A percentile compares a stretch with the other conserved stretches of the same genome.
phyloP scores from a whole-genome alignment of 2,113 vertebrate species.

The mouse (Mus musculus) region DNA sequence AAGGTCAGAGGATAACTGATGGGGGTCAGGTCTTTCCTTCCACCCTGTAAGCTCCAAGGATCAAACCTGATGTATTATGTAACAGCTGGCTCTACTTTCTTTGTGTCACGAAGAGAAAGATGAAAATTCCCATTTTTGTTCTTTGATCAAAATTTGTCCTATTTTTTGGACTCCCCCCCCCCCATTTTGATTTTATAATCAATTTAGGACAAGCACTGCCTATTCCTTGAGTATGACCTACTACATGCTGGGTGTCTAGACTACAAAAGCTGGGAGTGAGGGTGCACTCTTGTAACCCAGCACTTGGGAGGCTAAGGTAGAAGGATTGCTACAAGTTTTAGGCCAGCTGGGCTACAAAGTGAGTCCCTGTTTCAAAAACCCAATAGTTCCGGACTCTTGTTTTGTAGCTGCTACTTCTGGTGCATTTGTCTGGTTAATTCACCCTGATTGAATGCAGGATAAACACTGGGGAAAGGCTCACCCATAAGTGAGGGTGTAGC shows the following conservation, averaged over 20 bases:
- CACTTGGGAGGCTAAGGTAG: not conserved
- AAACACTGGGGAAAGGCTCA: not conserved
- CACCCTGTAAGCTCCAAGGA: not conserved
- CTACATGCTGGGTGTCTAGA: not conserved
- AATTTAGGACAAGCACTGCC: conserved; percentile 3
- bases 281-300: not conserved
- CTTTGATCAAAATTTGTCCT: conserved; percentile 33
- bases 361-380: not conserved
- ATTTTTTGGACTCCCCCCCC: not conserved
- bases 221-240: not conserved
- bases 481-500: not conserved
- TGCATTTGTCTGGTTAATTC: not conserved
- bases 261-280: not conserved
- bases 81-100: not conserved
- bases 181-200: conserved; percentile 2
- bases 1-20: not conserved
- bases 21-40: not conserved
- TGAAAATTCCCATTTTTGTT: not conserved
- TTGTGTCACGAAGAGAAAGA: not conserved
- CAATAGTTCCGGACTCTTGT: not conserved
- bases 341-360: not conserved
- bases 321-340: not conserved
- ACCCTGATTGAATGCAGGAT: not conserved
- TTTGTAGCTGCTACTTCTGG: not conserved
- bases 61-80: not conserved